Evolutionary conservation across 1,140 invertebrate species (phyloP), one percentile per base, ranked within the genome.

Genomic region (Apis laboriosa): DNA sequence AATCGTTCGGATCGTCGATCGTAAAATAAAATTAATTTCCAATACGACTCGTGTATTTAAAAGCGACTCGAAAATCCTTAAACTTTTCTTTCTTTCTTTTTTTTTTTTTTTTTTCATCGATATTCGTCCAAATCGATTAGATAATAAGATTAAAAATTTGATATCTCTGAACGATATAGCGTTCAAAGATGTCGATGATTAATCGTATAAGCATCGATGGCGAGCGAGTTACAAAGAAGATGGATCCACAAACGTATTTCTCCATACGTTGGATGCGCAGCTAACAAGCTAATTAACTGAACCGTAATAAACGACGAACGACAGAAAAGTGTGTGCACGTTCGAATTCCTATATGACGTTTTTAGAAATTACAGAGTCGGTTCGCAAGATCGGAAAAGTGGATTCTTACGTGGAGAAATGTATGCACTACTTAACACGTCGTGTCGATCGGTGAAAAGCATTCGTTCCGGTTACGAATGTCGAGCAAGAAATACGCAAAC

Each of bases 361-460:
- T 2, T 63, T 75, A 74, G 78, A 80, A 85, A 74, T 82, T 72
- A 60, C 56, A 9, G 15, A 76, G 49, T 34, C 53, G 72, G 72
- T 43, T 24, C n/a, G 58, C 12, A n/a, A 51, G 74, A 58, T 53
- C 49, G 34, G 24, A 77, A 72, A 85, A 82, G 60, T 85, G 77
- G 15, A 55, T 56, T 58, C 71, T 72, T 82, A 73, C 49, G 53
- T 56, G n/a, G 61, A 71, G 53, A 55, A 85, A 73, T 51, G 43
- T 75, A 81, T 55, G 68, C 66, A 70, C 81, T 55, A 71, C 76
- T 68, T 76, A 67, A 66, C 72, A 77, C 79, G 78, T 80, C 79
- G 78, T 80, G 34, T 19, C 70, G 70, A 80, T 80, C 56, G 78
- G 78, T 64, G 78, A 80, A 80, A 80, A 80, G 51, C 58, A 9